Evolutionary conservation across 2,888 invertebrate genomes (phyloP), one percentile per base, ranked within the genome.

Genomic region (Brachylomia viminalis): DNA sequence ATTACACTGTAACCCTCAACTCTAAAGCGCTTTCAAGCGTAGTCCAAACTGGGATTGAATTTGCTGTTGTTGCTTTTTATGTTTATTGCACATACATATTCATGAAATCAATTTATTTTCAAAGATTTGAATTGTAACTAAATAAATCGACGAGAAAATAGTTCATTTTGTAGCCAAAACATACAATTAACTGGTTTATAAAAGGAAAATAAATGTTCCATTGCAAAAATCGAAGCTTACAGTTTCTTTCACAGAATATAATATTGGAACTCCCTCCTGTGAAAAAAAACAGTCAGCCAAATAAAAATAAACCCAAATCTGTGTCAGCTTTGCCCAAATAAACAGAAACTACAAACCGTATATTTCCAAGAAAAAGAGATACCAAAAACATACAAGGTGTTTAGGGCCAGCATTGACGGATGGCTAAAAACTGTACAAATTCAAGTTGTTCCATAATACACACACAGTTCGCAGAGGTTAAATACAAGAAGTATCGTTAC

Each of bases 401-500:
- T 17, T 42, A 45, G 27, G 52, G 33, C 38, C 52, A 42, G 33
- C 47, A 49, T 76, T 72, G 72, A 81, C 33, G n/a, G 11, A 49
- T 38, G 23, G 27, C 54, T 3, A 5, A 65, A 81, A 77, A 79
- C 54, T 59, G 70, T 83, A 73, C 33, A 58, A 75, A 68, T 17
- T 38, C 20, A 52, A 70, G 45, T 23, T 65, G 66, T 81, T 71
- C 67, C 77, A 71, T 72, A 75, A 64, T 62, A 72, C 59, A 52
- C 54, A 45, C 66, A 45, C 42, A 67, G 72, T 70, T 84, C 65
- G 64, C 58, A 61, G 67, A 72, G 75, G 81, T 84, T 75, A 77
- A 78, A 64, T 67, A 61, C 54, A 79, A 80, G 70, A 33, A 56
- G 80, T 77, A 83, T 83, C 67, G 81, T 76, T 87, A 84, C 84